Percentiles rank a stretch among this genome's conserved stretches.
Evolutionary conservation across 1,140 invertebrate species (phyloP).

Genomic region (Neotoxoptera formosana): DNA sequence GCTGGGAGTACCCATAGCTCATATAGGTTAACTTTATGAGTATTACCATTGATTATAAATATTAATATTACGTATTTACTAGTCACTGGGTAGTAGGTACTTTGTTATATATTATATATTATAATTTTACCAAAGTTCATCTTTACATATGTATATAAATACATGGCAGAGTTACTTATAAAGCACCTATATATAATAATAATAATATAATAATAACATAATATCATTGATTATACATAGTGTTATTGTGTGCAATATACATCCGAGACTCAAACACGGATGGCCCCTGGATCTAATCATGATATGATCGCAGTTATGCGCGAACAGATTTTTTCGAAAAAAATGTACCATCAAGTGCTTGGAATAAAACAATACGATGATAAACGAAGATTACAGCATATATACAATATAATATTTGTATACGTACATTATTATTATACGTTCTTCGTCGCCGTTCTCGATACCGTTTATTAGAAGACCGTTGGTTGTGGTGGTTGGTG

Average conservation of each 20-base stretch:
- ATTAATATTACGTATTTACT: too few species aligned
- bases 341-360: neutral
- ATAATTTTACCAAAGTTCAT: too few species aligned
- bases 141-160: neutral
- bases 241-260: neutral
- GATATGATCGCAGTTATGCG: neutral
- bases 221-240: neutral
- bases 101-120: too few species aligned
- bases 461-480: constrained; percentile 10
- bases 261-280: neutral
- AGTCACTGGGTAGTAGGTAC: too few species aligned
- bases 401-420: neutral
- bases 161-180: neutral
- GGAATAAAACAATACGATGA: neutral
- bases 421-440: neutral
- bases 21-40: neutral
- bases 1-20: neutral
- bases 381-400: neutral
- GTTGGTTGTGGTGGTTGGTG: neutral
- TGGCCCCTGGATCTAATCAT: neutral
- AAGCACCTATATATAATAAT: neutral
- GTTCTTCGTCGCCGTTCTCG: neutral
- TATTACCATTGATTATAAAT: too few species aligned
- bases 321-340: neutral
- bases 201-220: neutral